Conservation (phyloP, 2,888 invertebrate species). For the Nesidiocoris tenuis region DNA sequence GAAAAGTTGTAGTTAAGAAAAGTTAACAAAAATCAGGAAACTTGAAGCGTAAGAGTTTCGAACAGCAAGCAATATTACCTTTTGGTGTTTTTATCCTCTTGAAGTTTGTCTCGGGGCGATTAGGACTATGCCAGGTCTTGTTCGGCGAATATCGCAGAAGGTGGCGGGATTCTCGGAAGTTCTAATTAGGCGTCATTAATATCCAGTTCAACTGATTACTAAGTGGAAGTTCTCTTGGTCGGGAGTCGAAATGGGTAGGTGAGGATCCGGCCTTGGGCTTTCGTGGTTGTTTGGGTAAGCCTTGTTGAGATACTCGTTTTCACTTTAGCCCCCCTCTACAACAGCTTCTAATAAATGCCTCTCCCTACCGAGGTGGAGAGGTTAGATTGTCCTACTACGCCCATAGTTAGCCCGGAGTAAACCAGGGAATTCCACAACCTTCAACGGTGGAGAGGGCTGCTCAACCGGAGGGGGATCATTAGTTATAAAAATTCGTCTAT, state of each 20-base stretch:
- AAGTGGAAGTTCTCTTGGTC: neutral
- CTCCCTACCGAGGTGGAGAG: too few relatives aligned
- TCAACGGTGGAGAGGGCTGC: too few relatives aligned
- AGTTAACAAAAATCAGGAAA: constrained; percentile 21
- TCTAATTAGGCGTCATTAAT: constrained; percentile 34
- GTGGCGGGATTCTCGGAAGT: constrained; percentile 13
- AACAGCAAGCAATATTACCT: neutral
- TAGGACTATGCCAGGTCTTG: constrained; percentile 21
- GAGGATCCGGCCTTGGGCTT: neutral
- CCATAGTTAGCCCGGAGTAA: too few relatives aligned
- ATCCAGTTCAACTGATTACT: constrained; percentile 31
- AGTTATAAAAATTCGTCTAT: too few relatives aligned
- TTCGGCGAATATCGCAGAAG: neutral
- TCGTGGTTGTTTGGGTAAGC: neutral
- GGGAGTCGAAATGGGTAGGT: too few relatives aligned
- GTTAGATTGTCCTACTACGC: too few relatives aligned
- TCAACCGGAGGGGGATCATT: too few relatives aligned
- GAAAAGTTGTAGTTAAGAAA: too few relatives aligned
- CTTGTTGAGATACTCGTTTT: constrained; percentile 16
- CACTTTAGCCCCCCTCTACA: too few relatives aligned
- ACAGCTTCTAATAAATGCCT: too few relatives aligned
- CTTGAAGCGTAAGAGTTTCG: neutral
- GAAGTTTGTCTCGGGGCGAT: constrained; percentile 10
- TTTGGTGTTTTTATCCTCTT: neutral
- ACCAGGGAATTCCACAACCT: too few relatives aligned